Conservation (phyloP, 1,140 invertebrate species). For the Leguminivora glycinivorella region DNA sequence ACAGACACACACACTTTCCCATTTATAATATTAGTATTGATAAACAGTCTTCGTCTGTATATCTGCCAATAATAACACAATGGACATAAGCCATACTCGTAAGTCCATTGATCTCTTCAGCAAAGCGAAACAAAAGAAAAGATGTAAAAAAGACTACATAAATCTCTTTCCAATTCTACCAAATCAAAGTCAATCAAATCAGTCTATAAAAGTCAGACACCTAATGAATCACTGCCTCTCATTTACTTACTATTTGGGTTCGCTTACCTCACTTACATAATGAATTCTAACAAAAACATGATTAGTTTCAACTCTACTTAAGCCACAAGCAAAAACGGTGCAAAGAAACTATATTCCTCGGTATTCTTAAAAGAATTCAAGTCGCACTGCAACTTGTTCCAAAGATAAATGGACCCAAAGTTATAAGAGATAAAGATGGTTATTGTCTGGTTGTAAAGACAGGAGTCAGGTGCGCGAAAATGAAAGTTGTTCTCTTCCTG, state of each 20-base stretch:
- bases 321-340: slow-evolving; percentile 2
- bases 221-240: neutral
- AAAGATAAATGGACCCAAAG: slow-evolving; percentile 41
- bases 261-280: slow-evolving; percentile 26
- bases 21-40: no score
- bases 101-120: no score
- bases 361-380: slow-evolving; percentile 21
- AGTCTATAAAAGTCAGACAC: neutral
- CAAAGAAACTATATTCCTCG: slow-evolving; percentile 6
- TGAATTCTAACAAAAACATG: slow-evolving; percentile 20
- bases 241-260: slow-evolving; percentile 5
- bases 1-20: no score
- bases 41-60: no score
- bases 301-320: slow-evolving; percentile 24
- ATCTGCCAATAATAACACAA: no score
- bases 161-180: neutral
- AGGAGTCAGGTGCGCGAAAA: slow-evolving; percentile 74
- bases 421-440: slow-evolving; percentile 37
- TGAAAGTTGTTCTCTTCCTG: slow-evolving; percentile 78
- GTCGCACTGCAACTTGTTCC: neutral
- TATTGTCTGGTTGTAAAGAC: slow-evolving; percentile 44
- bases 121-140: no score
- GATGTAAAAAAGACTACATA: neutral
- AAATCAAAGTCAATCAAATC: no score
- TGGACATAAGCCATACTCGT: no score